Percentiles rank a stretch among this genome's conserved stretches.
Evolutionary conservation across 2,113 vertebrate species (phyloP).

Genomic region (Pica pica): DNA sequence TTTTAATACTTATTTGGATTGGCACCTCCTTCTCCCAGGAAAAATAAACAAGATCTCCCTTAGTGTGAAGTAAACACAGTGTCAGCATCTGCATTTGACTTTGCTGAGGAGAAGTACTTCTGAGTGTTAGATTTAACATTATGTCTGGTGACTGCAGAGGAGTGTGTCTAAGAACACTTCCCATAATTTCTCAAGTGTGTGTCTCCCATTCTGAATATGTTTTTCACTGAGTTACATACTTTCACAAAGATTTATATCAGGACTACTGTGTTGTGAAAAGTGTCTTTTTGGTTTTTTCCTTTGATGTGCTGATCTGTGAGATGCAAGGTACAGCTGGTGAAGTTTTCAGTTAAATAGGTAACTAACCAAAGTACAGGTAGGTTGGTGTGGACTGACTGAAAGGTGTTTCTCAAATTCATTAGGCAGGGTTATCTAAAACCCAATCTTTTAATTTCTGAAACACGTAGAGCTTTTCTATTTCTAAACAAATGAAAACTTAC

Average conservation of each 20-base stretch:
- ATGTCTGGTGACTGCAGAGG: neutral
- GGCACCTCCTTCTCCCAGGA: neutral
- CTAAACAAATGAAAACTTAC: neutral
- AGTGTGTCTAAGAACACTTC: neutral
- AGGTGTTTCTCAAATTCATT: neutral
- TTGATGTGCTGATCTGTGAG: neutral
- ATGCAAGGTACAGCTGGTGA: neutral
- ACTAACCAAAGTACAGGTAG: neutral
- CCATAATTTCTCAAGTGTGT: neutral
- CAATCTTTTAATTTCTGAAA: neutral
- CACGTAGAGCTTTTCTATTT: neutral
- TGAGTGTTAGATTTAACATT: neutral
- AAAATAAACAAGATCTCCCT: neutral
- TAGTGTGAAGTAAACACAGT: neutral
- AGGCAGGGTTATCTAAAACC: neutral
- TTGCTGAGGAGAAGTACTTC: neutral
- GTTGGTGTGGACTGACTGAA: neutral
- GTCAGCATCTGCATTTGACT: neutral
- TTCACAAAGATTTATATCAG: neutral
- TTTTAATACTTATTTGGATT: neutral
- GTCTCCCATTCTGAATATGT: neutral
- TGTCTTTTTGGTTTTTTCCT: neutral
- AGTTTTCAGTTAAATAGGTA: neutral
- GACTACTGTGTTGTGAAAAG: neutral
- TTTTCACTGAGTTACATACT: neutral